Evolutionary conservation across 2,888 invertebrate genomes (phyloP).

Genomic region (Halictus quadricinctus): DNA sequence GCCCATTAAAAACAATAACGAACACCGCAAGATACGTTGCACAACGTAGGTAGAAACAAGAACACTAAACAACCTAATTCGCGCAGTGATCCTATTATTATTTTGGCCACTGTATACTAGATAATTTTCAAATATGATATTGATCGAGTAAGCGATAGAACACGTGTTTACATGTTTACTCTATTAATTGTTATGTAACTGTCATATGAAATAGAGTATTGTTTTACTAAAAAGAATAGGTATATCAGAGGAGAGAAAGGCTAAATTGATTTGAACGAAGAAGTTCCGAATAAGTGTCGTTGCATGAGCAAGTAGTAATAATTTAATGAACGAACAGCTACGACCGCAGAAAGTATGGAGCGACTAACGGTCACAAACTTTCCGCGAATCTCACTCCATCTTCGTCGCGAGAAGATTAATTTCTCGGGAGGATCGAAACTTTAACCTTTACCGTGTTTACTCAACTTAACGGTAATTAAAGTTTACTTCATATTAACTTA

Average conservation of each 20-base stretch:
- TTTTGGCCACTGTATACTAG: no score
- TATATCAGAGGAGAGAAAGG: not conserved
- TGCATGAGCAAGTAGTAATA: not conserved
- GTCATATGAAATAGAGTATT: no score
- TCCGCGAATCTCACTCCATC: not conserved
- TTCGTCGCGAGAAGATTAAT: conserved; percentile 39
- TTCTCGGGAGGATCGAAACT: conserved; percentile 35
- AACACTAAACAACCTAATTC: not conserved
- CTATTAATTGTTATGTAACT: no score
- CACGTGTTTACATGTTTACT: no score
- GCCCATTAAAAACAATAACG: not conserved
- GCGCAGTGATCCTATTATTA: no score
- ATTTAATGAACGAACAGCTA: not conserved
- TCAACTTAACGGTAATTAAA: conserved; percentile 37
- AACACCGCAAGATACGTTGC: not conserved
- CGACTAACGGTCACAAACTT: not conserved
- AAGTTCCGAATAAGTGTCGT: not conserved
- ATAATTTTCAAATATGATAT: no score
- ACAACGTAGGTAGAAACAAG: not conserved
- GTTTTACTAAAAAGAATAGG: no score
- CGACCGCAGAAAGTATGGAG: conserved; percentile 1
- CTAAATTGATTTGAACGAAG: not conserved
- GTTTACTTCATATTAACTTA: conserved; percentile 35
- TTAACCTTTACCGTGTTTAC: conserved; percentile 41
- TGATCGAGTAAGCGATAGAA: no score